Percentiles rank a stretch among this genome's conserved stretches.
Conservation (phyloP, 2,797 vertebrate genomes). For the Gallinago nigripennis region DNA sequence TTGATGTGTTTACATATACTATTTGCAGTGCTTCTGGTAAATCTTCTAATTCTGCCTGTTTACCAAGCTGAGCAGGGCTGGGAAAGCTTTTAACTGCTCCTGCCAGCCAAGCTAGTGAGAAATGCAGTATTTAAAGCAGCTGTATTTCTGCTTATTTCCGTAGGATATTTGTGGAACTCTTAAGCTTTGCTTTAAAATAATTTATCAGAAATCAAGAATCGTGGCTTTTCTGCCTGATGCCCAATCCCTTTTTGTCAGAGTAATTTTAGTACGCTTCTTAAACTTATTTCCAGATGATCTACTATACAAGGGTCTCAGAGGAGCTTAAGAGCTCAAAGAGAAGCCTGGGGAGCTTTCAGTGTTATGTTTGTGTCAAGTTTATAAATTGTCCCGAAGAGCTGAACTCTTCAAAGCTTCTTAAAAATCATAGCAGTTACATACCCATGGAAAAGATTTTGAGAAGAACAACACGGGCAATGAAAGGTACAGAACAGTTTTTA, state of each 20-base stretch:
- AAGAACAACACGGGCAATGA: not conserved
- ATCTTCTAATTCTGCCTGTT: not conserved
- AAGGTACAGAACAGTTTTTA: not conserved
- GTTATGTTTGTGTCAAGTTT: not conserved
- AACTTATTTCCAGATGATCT: not conserved
- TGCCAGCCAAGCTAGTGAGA: not conserved
- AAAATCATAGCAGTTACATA: not conserved
- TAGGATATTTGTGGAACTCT: not conserved
- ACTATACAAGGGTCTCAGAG: not conserved
- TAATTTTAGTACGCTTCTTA: not conserved
- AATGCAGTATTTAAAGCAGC: not conserved
- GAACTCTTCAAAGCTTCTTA: not conserved
- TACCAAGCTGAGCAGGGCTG: not conserved
- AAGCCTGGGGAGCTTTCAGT: not conserved
- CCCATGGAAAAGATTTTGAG: not conserved
- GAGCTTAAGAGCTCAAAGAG: not conserved
- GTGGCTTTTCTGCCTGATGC: not conserved
- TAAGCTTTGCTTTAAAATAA: not conserved
- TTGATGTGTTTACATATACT: not conserved
- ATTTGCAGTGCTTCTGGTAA: not conserved
- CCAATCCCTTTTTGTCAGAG: not conserved
- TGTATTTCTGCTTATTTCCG: not conserved
- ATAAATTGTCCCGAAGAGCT: not conserved
- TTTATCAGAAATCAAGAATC: not conserved
- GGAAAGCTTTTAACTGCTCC: not conserved